Evolutionary conservation across 2,113 vertebrate species (phyloP), one percentile per base, ranked within the genome.

Genomic region (Nanorana parkeri): DNA sequence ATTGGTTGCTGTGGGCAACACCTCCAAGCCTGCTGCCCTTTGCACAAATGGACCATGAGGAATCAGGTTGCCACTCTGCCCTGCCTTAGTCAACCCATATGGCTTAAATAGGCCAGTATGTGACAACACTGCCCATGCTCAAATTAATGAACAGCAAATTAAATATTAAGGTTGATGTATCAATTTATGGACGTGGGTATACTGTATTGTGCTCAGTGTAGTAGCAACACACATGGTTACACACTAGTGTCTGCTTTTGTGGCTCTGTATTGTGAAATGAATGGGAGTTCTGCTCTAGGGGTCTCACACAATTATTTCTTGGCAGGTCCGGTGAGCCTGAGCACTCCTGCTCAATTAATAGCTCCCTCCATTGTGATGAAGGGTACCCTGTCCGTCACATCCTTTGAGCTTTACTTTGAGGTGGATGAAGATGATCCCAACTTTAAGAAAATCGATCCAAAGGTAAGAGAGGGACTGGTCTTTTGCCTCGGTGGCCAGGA

Each of bases 321-420:
- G 90, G 66, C 92, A 99, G 98, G 97, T 92, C 95, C 97, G 0
- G 96, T 97, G 80, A 96, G 92, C 91, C 85, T 99, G 83, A 97
- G 95, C 91, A 95, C 96, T 32, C 87, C 93, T 21, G 97, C 95
- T 24, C 96, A 99, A 90, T 94, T 99, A 80, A 95, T 99, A 87
- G 95, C 97, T 86, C 97, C 97, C 75, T 96, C 95, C 0, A 89
- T 87, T 16, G 94, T 96, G 71, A 91, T 96, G 87, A 97, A 91
- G 90, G 98, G 98, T 74, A 98, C 95, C 55, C 93, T 99, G 88
- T 99, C 97, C 86, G 91, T 99, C 92, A 99, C 96, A 79, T 89
- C 94, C 85, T 96, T 95, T 41, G 98, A 99, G 90, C 93, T 99
- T 85, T 99, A 95, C 93, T 99, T 99, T 85, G 97, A 99, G 90